A percentile compares a stretch with the other conserved stretches of the same genome.
These are phyloP conservation scores for Papilio polyxenes DNA, from an alignment of 1,140 invertebrate species.

Conservation along the genomic window DNA sequence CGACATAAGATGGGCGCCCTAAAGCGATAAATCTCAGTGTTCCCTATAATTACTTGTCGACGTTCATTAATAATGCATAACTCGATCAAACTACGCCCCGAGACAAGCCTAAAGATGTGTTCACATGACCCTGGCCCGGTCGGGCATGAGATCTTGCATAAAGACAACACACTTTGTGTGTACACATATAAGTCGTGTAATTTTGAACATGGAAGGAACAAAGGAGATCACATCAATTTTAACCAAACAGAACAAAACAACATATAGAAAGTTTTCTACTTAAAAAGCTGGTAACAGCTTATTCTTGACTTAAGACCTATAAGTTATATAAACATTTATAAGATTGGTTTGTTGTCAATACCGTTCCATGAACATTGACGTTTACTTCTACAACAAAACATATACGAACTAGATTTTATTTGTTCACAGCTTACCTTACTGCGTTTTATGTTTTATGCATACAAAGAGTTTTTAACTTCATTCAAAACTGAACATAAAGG, in stretches of 20 bases:
- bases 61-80: constrained; percentile 77
- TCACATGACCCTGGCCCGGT: constrained; percentile 38
- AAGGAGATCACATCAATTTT: neutral
- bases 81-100: constrained; percentile 68
- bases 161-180: constrained; percentile 5
- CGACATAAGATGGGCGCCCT: constrained; percentile 44
- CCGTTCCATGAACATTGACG: neutral
- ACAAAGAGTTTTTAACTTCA: too few relatives aligned
- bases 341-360: too few relatives aligned
- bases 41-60: constrained; percentile 68
- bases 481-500: too few relatives aligned
- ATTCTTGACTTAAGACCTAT: too few relatives aligned
- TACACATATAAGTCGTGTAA: neutral
- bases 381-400: neutral
- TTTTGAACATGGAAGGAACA: neutral
- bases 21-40: constrained; percentile 61
- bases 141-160: neutral
- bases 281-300: too few relatives aligned
- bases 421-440: too few relatives aligned
- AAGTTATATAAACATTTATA: too few relatives aligned
- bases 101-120: constrained; percentile 46
- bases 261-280: too few relatives aligned
- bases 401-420: too few relatives aligned
- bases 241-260: neutral
- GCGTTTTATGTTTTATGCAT: too few relatives aligned